Percentiles rank a stretch among this genome's conserved stretches.
phyloP scores from a whole-genome alignment of 2,113 vertebrate genomes.

The Acanthochromis polyacanthus region DNA sequence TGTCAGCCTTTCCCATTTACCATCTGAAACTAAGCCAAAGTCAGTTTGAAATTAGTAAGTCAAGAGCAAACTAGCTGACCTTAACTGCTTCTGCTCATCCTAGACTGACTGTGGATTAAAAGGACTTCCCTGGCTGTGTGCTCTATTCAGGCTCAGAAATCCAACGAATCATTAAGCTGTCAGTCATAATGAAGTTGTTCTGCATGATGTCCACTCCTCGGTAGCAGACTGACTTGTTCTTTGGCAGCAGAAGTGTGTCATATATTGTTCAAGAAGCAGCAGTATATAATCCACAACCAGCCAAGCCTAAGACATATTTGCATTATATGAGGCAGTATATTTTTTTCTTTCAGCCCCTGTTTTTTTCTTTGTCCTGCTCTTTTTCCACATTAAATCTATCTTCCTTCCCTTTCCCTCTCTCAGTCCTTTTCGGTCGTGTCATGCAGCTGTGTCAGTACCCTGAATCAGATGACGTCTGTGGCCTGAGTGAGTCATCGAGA shows the following conservation, averaged over 20 bases:
- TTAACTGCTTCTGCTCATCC: slow-evolving; percentile 14
- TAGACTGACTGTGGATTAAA: slow-evolving; percentile 1
- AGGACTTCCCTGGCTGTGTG: neutral
- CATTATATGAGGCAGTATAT: neutral
- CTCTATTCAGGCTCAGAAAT: neutral
- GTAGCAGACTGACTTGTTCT: neutral
- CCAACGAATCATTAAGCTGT: neutral
- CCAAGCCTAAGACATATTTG: too few species aligned
- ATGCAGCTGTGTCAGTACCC: slow-evolving; percentile 40
- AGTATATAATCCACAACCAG: neutral
- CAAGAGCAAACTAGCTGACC: slow-evolving; percentile 3
- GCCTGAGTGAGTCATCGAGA: slow-evolving; percentile 62
- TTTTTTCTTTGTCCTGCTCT: neutral
- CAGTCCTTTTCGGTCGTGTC: neutral
- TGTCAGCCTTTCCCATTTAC: neutral
- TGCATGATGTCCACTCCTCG: slow-evolving; percentile 5
- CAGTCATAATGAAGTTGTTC: slow-evolving; percentile 4
- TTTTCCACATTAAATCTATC: neutral
- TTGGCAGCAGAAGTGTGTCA: neutral
- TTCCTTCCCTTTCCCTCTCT: neutral
- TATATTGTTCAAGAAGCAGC: too few species aligned
- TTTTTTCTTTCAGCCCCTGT: neutral
- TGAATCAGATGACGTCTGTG: slow-evolving; percentile 65
- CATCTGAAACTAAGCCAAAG: neutral
- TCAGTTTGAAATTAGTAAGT: neutral